These are phyloP conservation scores for Polyommatus icarus DNA, from an alignment of 2,888 invertebrate species.

Conservation along the genomic window DNA sequence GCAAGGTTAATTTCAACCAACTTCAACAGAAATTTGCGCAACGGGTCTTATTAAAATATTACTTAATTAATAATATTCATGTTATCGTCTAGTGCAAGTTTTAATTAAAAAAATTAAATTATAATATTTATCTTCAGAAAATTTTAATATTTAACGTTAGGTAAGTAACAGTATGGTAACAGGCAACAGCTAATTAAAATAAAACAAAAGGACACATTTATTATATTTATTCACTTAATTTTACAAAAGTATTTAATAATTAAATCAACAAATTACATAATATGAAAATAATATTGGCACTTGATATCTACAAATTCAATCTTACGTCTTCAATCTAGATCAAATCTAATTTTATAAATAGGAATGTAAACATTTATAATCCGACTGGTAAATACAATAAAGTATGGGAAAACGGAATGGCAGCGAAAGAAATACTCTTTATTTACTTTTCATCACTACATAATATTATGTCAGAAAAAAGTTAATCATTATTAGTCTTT, in stretches of 20 bases:
- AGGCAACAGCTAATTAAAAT: neutral
- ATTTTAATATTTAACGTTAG: neutral
- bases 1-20: too few species aligned
- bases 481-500: neutral
- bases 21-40: too few species aligned
- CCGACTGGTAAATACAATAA: neutral
- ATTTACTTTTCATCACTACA: neutral
- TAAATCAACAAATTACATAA: conserved; percentile 47
- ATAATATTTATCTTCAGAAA: too few species aligned
- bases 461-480: neutral
- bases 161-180: neutral
- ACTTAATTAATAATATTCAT: too few species aligned
- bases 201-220: conserved; percentile 6
- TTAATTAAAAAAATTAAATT: too few species aligned
- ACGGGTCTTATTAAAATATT: too few species aligned
- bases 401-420: neutral
- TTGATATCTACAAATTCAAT: conserved; percentile 41
- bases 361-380: neutral
- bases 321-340: conserved; percentile 1
- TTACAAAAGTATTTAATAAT: conserved; percentile 54
- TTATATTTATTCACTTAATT: conserved; percentile 50
- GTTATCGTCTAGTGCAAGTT: too few species aligned
- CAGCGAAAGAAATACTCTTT: neutral
- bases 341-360: neutral
- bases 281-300: conserved; percentile 51